These are phyloP conservation scores for Rattus norvegicus DNA, from an alignment of 2,113 vertebrate species.

Conservation along the genomic window GRCr8 NC_086024.1:59263001-59263500, in stretches of 20 bases:
- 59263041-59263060: too few relatives aligned
- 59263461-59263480: conserved; percentile 75
- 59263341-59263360: conserved; percentile 45
- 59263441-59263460: conserved; percentile 45
- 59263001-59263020: too few relatives aligned
- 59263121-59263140: too few relatives aligned
- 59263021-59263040: too few relatives aligned
- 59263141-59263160: too few relatives aligned
- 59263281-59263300: conserved; percentile 54
- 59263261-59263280: conserved; percentile 48
- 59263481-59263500: conserved; percentile 56
- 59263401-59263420: conserved; percentile 69
- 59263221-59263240: conserved; percentile 64
- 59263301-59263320: conserved; percentile 30
- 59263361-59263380: conserved; percentile 70
- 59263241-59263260: conserved; percentile 42
- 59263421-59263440: conserved; percentile 72
- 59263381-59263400: conserved; percentile 60
- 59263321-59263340: conserved; percentile 35
- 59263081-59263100: too few relatives aligned
- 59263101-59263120: too few relatives aligned
- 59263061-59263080: too few relatives aligned
- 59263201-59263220: conserved; percentile 61
- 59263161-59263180: too few relatives aligned
- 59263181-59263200: neutral